phyloP scores from a whole-genome alignment of 1,140 invertebrate genomes.

The Proctacanthus coquilletti region DNA sequence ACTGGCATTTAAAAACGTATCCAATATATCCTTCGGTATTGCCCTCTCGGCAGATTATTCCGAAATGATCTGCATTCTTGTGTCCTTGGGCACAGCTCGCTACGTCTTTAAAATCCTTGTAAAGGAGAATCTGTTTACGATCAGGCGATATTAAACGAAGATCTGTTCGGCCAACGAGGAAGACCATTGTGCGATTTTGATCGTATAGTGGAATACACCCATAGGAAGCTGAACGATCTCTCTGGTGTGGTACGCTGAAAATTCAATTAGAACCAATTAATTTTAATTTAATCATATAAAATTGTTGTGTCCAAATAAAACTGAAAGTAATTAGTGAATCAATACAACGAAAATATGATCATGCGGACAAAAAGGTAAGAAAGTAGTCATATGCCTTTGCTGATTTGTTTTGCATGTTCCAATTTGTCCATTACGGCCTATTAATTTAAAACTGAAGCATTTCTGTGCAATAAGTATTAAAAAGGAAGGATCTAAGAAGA shows the following conservation, averaged over 20 bases:
- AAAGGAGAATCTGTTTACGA: constrained; percentile 73
- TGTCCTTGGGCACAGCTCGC: constrained; percentile 77
- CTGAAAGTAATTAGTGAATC: too few species aligned
- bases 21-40: constrained; percentile 51
- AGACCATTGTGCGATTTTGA: constrained; percentile 82
- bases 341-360: too few species aligned
- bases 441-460: too few species aligned
- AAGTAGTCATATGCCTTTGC: too few species aligned
- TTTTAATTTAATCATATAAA: too few species aligned
- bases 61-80: constrained; percentile 71
- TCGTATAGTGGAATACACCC: constrained; percentile 41
- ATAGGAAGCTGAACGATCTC: constrained; percentile 39
- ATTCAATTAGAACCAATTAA: too few species aligned
- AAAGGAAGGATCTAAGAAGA: too few species aligned
- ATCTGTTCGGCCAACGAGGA: constrained; percentile 70
- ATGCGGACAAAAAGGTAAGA: too few species aligned
- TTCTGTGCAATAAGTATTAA: too few species aligned
- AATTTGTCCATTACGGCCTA: too few species aligned
- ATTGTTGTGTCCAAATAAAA: too few species aligned
- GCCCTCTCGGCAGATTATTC: constrained; percentile 73
- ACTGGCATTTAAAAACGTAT: constrained; percentile 84
- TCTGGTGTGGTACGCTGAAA: constrained; percentile 22
- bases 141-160: constrained; percentile 82
- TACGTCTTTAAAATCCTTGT: constrained; percentile 75
- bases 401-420: too few species aligned